These are phyloP conservation scores for Nymphalis urticae DNA, from an alignment of 2,888 invertebrate species.

Conservation along the genomic window DNA sequence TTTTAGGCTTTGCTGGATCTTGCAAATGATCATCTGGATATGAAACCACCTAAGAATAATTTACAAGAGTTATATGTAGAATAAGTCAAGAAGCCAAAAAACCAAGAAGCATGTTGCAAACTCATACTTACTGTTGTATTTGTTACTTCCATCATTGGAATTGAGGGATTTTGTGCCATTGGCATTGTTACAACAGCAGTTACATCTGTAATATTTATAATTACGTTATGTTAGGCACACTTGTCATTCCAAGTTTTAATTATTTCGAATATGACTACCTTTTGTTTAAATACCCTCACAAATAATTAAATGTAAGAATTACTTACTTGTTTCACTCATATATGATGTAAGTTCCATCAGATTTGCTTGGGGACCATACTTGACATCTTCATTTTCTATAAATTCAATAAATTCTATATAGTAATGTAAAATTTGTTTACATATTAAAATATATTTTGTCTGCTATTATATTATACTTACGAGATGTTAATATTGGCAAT, in stretches of 20 bases:
- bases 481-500: slow-evolving; percentile 66
- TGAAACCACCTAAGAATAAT: slow-evolving; percentile 61
- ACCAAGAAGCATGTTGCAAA: background rate
- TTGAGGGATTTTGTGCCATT: slow-evolving; percentile 70
- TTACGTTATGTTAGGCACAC: background rate
- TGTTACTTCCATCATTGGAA: slow-evolving; percentile 77
- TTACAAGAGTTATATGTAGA: background rate
- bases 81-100: background rate
- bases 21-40: slow-evolving; percentile 74
- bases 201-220: slow-evolving; percentile 62
- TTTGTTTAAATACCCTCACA: background rate
- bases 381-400: slow-evolving; percentile 70
- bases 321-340: slow-evolving; percentile 78
- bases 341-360: slow-evolving; percentile 75
- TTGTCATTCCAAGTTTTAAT: background rate
- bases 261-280: background rate
- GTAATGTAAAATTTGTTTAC: slow-evolving; percentile 4
- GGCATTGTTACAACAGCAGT: slow-evolving; percentile 78
- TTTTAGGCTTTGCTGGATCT: slow-evolving; percentile 75
- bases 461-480: slow-evolving; percentile 53
- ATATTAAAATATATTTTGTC: slow-evolving; percentile 5
- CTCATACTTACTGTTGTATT: slow-evolving; percentile 70
- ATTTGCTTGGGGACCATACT: slow-evolving; percentile 69
- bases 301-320: slow-evolving; percentile 5
- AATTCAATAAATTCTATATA: slow-evolving; percentile 32